Base-by-base conservation (phyloP, 2,888 invertebrate genomes). In the Octonoba sinensis region DNA sequence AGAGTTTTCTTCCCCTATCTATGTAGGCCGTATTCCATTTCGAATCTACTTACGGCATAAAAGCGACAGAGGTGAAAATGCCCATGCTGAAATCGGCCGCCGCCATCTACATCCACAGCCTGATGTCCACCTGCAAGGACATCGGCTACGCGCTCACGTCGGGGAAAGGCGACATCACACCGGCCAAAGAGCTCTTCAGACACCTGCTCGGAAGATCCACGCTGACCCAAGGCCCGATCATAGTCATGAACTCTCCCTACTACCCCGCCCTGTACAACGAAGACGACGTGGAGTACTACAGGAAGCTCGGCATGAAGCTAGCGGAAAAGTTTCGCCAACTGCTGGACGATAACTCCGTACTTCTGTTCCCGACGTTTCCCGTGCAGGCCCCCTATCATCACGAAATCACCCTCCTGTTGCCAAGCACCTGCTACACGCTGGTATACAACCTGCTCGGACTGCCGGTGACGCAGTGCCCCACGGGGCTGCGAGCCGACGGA, bases 291-390 rank as follows among this genome's bases (percentile, higher is more conserved):
- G 15, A 36, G 1, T n/a, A 47, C 4, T 82, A 57, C 36, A 22
- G 59, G 44, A 27, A 64, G 3, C 18, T 74, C 16, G n/a, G 20
- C 3, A 3, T 46, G 3, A 13, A 47, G 2, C 44, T 75, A 6
- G 24, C 49, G 0, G n/a, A 57, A 13, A 36, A 64, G 18, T 70
- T 82, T 18, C 65, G 62, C 18, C 11, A 15, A 4, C 1, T 82
- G 1, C 59, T 82, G 44, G 81, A 82, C n/a, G 81, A 82, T 1
- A 57, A 70, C 16, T 57, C 74, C 1, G 93, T 97, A 2, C 92
- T 97, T 81, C 89, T 97, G 46, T 96, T 93, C 88, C 97, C 97
- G 0, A 93, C 95, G 0, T 95, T 96, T 90, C 96, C 97, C 1
- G 93, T 93, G 12, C 91, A 94, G 11, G 96, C 97, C 0, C 95